Conservation (phyloP, 2,888 invertebrate genomes). For the Megaustenia siamemsis region DNA sequence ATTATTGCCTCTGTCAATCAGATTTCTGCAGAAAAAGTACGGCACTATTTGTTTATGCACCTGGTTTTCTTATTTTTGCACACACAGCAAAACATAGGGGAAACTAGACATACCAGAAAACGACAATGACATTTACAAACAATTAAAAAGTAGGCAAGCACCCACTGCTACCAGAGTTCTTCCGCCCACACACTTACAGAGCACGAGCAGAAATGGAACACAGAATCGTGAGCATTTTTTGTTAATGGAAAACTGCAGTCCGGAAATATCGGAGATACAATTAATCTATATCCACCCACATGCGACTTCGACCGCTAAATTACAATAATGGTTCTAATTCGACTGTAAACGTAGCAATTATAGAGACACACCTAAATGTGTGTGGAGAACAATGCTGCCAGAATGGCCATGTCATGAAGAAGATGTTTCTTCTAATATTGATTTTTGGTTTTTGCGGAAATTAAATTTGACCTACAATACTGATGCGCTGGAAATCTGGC, state of each 20-base stretch:
- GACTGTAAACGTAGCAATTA: neutral
- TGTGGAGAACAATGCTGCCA: too few relatives aligned
- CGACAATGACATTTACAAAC: too few relatives aligned
- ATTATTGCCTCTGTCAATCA: too few relatives aligned
- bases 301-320: neutral
- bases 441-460: neutral
- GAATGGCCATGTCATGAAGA: neutral
- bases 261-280: neutral
- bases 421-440: neutral
- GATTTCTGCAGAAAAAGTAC: too few relatives aligned
- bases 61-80: too few relatives aligned
- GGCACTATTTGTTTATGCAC: too few relatives aligned
- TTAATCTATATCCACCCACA: conserved; percentile 20
- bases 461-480: neutral
- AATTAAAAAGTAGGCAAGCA: too few relatives aligned
- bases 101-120: too few relatives aligned
- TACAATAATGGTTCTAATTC: neutral
- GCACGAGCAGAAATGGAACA: neutral
- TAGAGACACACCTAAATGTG: neutral
- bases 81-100: too few relatives aligned
- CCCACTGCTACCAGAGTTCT: neutral
- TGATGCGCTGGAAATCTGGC: too few relatives aligned
- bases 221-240: neutral
- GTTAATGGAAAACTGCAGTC: neutral
- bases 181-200: neutral